A percentile compares a stretch with the other conserved stretches of the same genome.
Evolutionary conservation across 1,140 invertebrate genomes (phyloP).

Genomic region (Drepana arcuata): DNA sequence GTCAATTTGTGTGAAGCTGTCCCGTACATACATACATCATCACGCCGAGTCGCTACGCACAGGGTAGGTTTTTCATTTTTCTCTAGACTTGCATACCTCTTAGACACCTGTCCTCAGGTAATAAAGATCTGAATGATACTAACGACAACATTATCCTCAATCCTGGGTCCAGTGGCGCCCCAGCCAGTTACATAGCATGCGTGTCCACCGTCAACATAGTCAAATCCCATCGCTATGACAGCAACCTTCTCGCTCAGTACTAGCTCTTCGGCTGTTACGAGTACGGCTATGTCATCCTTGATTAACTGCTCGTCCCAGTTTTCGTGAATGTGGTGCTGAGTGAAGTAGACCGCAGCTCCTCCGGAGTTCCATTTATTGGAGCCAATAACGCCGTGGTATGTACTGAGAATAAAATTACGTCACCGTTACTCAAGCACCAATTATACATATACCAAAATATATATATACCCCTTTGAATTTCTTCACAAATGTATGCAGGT

Average conservation of each 20-base stretch:
- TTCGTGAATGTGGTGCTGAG: slow-evolving; percentile 17
- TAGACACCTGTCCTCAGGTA: too few species aligned
- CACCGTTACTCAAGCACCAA: too few species aligned
- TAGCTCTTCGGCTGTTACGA: slow-evolving; percentile 10
- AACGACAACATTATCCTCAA: slow-evolving; percentile 12
- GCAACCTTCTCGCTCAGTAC: slow-evolving; percentile 6
- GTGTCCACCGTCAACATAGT: slow-evolving; percentile 10
- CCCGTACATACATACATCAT: too few species aligned
- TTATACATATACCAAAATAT: too few species aligned
- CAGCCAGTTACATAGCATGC: slow-evolving; percentile 23
- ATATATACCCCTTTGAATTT: too few species aligned
- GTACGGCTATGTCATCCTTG: slow-evolving; percentile 26
- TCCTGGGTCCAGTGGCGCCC: slow-evolving; percentile 16
- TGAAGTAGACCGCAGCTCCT: slow-evolving; percentile 10
- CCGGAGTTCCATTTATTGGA: slow-evolving; percentile 21
- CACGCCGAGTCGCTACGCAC: too few species aligned
- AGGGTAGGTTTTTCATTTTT: too few species aligned
- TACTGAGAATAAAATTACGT: slow-evolving; percentile 11
- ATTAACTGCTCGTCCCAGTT: slow-evolving; percentile 10
- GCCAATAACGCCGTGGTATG: slow-evolving; percentile 22
- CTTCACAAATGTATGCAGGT: too few species aligned
- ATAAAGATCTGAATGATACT: too few species aligned
- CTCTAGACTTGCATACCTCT: too few species aligned
- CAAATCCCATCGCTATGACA: slow-evolving; percentile 12
- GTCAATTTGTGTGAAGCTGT: too few species aligned